Evolutionary conservation across 2,797 vertebrate species (phyloP), one percentile per base, ranked within the genome.

Genomic region (Gouania willdenowi): DNA sequence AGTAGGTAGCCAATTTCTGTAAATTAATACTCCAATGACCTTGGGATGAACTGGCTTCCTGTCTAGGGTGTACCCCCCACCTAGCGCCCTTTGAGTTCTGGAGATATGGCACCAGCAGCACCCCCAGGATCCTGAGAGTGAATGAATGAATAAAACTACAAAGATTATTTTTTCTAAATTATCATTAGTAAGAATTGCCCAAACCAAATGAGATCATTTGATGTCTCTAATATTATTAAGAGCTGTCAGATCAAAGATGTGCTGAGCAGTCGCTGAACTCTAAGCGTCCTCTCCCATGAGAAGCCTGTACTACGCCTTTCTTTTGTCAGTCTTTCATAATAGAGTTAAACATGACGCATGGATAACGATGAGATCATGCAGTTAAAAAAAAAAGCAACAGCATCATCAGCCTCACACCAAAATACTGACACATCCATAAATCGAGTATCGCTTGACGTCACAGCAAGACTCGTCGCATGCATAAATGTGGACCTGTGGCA

Each of bases 161-260:
- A n/a, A n/a, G n/a, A n/a, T n/a, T n/a, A n/a, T n/a, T n/a, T n/a
- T n/a, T n/a, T n/a, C n/a, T n/a, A n/a, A n/a, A 55, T 52, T 46
- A 37, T 67, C 37, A 53, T 74, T 67, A 65, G 26, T 34, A 49
- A 56, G 49, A 57, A 16, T 46, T 65, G 14, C 41, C 49, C 42
- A 36, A 34, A 20, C n/a, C n/a, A 69, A 77, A 66, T 75, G 11
- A 55, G 15, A 26, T 29, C 45, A 71, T 85, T 71, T 81, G 77
- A 82, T 76, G 60, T 36, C 40, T 31, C 54, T 57, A 51, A 59
- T 60, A 71, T 80, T 68, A 81, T 58, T 53, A 68, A 66, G n/a
- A 67, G 67, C 75, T 52, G 74, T 79, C 72, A 82, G 67, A 81
- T 77, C 75, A 70, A 67, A 68, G 76, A 79, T 81, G 66, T 61